A percentile compares a stretch with the other conserved stretches of the same genome.
Conservation (phyloP, 37 sponge, comb jelly and placozoan species). For the Halisarca cf. caerulea region DNA sequence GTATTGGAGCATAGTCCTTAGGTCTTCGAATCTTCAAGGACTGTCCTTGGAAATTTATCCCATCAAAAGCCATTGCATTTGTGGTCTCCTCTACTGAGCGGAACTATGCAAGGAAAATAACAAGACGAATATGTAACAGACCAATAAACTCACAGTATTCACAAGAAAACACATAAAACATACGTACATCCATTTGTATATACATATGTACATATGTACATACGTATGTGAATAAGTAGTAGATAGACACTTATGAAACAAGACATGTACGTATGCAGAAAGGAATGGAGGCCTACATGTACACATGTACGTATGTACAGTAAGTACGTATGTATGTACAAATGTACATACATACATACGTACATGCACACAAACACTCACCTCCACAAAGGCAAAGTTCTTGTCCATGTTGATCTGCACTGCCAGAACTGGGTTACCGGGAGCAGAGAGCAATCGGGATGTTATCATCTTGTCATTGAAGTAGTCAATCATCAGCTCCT, state of each 20-base stretch:
- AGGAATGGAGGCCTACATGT: neutral
- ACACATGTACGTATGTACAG: neutral
- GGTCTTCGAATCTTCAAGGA: constrained; percentile 95
- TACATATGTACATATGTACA: neutral
- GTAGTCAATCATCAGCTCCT: constrained; percentile 88
- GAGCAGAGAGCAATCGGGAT: constrained; percentile 73
- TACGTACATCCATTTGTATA: neutral
- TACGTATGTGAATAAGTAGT: neutral
- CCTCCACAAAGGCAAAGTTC: constrained; percentile 99
- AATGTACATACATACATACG: neutral
- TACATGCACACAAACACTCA: constrained; percentile 21
- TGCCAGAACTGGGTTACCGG: constrained; percentile 93
- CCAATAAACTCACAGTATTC: neutral
- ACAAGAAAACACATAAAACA: too few relatives aligned
- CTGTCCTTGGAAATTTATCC: constrained; percentile 89
- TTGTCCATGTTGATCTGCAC: constrained; percentile 98
- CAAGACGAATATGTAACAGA: neutral
- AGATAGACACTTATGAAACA: too few relatives aligned
- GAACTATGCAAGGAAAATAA: constrained; percentile 66
- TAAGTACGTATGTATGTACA: neutral
- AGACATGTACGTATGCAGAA: too few relatives aligned
- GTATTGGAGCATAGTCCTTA: constrained; percentile 94
- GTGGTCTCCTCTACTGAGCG: constrained; percentile 99
- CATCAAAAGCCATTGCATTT: constrained; percentile 98
- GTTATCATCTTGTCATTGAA: constrained; percentile 96